Conservation (phyloP, 2,797 vertebrate genomes). For the Caiman crocodilus region DNA sequence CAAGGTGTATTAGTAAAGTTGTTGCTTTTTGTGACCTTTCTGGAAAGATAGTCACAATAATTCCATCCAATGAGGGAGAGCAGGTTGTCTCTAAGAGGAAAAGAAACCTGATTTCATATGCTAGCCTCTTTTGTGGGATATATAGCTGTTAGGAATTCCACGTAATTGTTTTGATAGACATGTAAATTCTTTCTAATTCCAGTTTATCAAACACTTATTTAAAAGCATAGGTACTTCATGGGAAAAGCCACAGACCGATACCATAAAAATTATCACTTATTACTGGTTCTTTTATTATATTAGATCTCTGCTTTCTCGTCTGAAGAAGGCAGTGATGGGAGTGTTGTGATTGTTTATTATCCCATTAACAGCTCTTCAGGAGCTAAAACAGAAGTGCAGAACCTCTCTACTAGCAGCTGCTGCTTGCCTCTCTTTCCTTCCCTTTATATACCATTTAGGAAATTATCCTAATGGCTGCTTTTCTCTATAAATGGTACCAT, state of each 20-base stretch:
- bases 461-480: neutral
- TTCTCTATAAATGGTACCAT: neutral
- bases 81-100: neutral
- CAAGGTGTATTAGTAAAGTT: neutral
- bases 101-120: neutral
- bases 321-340: conserved; percentile 21
- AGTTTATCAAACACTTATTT: conserved; percentile 20
- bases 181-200: neutral
- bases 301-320: neutral
- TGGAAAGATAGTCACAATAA: neutral
- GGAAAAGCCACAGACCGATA: neutral
- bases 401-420: neutral
- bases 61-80: neutral
- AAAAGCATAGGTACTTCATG: neutral
- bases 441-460: neutral
- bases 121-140: neutral
- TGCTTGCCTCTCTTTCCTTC: neutral
- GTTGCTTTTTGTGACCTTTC: neutral
- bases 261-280: neutral
- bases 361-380: conserved; percentile 22
- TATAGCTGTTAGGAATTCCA: neutral
- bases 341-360: conserved; percentile 49
- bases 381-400: neutral
- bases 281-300: neutral
- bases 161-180: neutral